Percentiles rank a stretch among this genome's conserved stretches.
Conservation (phyloP, 2,797 vertebrate genomes). For the Chelmon rostratus region DNA sequence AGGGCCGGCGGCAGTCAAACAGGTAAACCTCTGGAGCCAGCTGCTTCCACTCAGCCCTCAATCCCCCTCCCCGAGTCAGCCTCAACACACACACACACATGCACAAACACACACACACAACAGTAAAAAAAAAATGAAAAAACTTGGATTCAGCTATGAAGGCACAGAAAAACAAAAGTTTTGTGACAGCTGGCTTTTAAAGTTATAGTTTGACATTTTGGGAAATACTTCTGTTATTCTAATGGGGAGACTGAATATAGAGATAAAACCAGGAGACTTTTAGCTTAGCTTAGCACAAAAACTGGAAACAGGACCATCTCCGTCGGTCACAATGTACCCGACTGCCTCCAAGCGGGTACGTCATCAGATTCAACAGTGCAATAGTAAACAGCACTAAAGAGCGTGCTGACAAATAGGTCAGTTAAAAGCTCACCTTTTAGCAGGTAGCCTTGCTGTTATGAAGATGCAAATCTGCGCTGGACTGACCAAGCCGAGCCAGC, state of each 20-base stretch:
- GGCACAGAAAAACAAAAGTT: neutral
- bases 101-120: neutral
- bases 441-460: no score
- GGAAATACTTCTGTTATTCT: neutral
- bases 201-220: neutral
- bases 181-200: neutral
- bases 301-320: neutral
- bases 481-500: no score
- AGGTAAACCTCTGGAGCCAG: conserved; percentile 53
- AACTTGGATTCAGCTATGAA: neutral
- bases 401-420: no score
- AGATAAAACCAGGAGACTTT: neutral
- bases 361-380: no score
- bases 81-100: neutral
- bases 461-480: no score
- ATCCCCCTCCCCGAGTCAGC: neutral
- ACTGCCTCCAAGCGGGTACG: no score
- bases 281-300: neutral
- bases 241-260: neutral
- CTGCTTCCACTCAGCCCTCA: conserved; percentile 51
- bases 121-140: neutral
- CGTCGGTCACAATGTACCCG: no score
- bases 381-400: no score
- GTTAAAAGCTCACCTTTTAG: no score
- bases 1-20: conserved; percentile 33